Percentiles rank a stretch among this genome's conserved stretches.
Evolutionary conservation across 2,888 invertebrate species (phyloP).

Genomic region (Diploptera punctata): DNA sequence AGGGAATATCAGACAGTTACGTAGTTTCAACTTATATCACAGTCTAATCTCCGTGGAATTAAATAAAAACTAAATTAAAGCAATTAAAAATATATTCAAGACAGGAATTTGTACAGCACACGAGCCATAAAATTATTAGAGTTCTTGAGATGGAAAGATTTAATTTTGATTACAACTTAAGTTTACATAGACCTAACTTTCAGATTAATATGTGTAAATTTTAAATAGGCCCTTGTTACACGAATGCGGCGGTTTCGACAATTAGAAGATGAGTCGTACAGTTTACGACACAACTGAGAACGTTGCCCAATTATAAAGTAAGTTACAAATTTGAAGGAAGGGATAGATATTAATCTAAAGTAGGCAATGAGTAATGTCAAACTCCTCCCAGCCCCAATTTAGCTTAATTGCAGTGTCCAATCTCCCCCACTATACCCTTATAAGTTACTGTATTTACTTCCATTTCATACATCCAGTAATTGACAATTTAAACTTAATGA

Average conservation of each 20-base stretch:
- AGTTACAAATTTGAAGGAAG: conserved; percentile 4
- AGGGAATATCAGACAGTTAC: no score
- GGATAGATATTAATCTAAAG: conserved; percentile 6
- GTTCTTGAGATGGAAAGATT: no score
- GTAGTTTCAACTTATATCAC: no score
- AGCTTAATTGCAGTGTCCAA: background rate
- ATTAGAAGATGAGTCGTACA: background rate
- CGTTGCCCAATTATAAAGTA: background rate
- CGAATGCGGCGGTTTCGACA: background rate
- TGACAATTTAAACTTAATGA: background rate
- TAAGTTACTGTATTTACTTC: background rate
- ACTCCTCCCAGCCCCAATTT: background rate
- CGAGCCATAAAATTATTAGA: no score
- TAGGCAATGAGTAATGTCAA: background rate
- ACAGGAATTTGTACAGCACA: no score
- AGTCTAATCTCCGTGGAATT: no score
- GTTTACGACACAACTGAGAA: background rate
- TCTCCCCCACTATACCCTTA: background rate
- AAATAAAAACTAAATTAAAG: no score
- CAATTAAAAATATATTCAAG: no score
- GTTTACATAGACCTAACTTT: no score
- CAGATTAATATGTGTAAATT: no score
- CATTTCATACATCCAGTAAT: background rate
- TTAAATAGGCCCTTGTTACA: background rate
- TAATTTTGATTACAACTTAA: no score